A percentile compares a stretch with the other conserved stretches of the same genome.
These are phyloP conservation scores for Stigmatopora argus DNA, from an alignment of 2,113 vertebrate genomes.

Conservation along the genomic window DNA sequence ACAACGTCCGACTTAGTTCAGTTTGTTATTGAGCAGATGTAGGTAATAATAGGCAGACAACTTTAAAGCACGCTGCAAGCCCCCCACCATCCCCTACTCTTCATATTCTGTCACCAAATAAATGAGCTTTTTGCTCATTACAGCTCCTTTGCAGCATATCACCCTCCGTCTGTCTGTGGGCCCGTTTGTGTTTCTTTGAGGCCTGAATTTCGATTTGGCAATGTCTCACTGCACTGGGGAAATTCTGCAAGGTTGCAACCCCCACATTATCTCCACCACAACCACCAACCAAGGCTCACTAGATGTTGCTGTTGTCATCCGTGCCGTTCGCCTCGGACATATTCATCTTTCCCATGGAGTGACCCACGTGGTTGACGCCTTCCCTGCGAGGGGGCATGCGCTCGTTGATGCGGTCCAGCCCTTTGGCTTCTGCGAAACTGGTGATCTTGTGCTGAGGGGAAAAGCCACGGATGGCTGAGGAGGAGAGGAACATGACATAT, in stretches of 20 bases:
- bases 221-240: constrained; percentile 58
- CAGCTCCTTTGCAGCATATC: constrained; percentile 59
- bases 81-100: constrained; percentile 39
- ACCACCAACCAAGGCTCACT: constrained; percentile 60
- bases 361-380: constrained; percentile 74
- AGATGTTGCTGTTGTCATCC: constrained; percentile 77
- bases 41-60: constrained; percentile 53
- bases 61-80: constrained; percentile 32
- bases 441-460: constrained; percentile 79
- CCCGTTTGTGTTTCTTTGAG: constrained; percentile 63
- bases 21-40: constrained; percentile 50
- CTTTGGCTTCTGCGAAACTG: constrained; percentile 78
- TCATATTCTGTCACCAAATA: constrained; percentile 61
- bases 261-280: constrained; percentile 22
- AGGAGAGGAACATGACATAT: constrained; percentile 12
- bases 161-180: constrained; percentile 44
- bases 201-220: constrained; percentile 69
- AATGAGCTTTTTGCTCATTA: constrained; percentile 45
- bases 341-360: constrained; percentile 79
- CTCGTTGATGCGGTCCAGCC: constrained; percentile 79
- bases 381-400: constrained; percentile 78
- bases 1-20: constrained; percentile 44
- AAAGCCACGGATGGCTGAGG: constrained; percentile 74
- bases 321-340: constrained; percentile 78
- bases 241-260: constrained; percentile 40